Evolutionary conservation across 2,113 vertebrate genomes (phyloP).

Genomic region (Dasyprocta punctata): DNA sequence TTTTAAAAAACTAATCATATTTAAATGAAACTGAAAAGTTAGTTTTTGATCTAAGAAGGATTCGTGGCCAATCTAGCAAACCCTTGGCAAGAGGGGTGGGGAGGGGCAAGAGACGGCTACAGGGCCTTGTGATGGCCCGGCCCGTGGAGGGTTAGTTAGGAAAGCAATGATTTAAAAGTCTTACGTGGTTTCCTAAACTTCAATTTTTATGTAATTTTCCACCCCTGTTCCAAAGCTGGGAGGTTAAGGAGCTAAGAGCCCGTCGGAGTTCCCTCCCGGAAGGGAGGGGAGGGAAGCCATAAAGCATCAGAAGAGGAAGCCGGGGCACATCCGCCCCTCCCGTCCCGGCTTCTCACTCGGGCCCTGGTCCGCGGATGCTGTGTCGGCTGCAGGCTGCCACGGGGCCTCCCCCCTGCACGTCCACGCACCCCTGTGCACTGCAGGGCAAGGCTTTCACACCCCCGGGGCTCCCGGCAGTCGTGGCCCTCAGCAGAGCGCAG

Average conservation of each 20-base stretch:
- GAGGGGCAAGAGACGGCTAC: background rate
- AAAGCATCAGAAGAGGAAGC: background rate
- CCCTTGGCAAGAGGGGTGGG: background rate
- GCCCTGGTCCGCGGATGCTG: background rate
- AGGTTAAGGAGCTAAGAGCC: background rate
- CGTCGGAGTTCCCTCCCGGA: background rate
- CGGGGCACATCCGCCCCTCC: background rate
- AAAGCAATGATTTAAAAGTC: background rate
- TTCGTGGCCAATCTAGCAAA: background rate
- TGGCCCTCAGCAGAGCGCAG: background rate
- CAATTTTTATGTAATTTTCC: background rate
- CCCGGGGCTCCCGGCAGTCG: background rate
- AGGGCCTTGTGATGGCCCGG: no score
- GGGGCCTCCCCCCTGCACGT: background rate
- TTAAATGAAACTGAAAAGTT: background rate
- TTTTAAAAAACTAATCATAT: background rate
- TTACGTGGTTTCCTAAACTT: background rate
- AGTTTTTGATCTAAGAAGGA: background rate
- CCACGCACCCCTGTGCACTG: background rate
- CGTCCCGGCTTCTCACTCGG: background rate
- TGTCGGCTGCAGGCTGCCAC: background rate
- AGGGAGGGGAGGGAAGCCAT: background rate
- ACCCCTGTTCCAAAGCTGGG: background rate
- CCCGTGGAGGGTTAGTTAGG: background rate
- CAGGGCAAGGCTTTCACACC: background rate